A percentile compares a stretch with the other conserved stretches of the same genome.
These are phyloP conservation scores for Drosophila niveifrons DNA, from an alignment of 2,888 invertebrate genomes.

Conservation along the genomic window DNA sequence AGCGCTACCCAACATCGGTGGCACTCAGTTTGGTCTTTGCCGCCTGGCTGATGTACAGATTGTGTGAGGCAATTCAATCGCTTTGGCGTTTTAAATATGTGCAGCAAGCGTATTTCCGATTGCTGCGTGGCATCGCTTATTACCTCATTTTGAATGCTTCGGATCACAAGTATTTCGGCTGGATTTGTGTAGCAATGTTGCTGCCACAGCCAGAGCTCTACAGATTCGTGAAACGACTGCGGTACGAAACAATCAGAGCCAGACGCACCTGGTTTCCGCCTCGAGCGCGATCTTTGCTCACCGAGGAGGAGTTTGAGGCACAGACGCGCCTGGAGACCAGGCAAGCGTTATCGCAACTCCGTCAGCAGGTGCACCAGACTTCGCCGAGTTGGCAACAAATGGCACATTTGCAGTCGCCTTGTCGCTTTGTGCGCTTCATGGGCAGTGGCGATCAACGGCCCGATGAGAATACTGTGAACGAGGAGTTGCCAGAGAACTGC, in stretches of 20 bases:
- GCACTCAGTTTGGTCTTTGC: constrained; percentile 5
- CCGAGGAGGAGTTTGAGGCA: not conserved
- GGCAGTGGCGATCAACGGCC: constrained; percentile 5
- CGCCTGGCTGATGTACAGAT: not conserved
- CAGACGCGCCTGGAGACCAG: constrained; percentile 24
- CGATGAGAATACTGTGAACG: not conserved
- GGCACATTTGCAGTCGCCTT: constrained; percentile 1
- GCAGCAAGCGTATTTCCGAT: not conserved
- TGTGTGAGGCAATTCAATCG: not conserved
- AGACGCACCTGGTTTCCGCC: constrained; percentile 1
- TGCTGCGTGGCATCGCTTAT: constrained; percentile 18
- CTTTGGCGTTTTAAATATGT: constrained; percentile 11
- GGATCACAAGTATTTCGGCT: constrained; percentile 23
- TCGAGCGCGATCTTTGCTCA: not conserved
- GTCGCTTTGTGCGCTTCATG: constrained; percentile 11
- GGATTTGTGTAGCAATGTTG: constrained; percentile 21
- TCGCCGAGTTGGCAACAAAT: constrained; percentile 31
- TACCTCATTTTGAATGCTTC: constrained; percentile 38
- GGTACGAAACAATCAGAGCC: not conserved
- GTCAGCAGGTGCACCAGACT: not conserved
- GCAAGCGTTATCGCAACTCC: constrained; percentile 1
- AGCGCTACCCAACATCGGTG: constrained; percentile 9
- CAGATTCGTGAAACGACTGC: constrained; percentile 1
- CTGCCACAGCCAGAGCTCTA: constrained; percentile 28
- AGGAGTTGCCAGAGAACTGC: not conserved